phyloP scores from a whole-genome alignment of 1,140 invertebrate species.

The Brachionus paranguensis region DNA sequence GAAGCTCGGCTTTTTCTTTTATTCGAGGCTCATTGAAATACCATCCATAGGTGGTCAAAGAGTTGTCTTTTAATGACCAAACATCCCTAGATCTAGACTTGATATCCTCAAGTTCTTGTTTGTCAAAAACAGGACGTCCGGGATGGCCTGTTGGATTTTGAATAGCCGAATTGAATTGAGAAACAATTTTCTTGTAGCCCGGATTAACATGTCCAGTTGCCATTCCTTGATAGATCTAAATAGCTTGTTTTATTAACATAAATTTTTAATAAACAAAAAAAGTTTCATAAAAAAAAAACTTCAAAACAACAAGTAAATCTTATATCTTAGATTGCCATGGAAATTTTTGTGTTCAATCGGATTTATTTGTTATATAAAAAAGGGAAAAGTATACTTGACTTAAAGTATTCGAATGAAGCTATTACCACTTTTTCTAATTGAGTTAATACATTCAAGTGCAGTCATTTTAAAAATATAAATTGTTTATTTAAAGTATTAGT shows the following conservation, averaged over 20 bases:
- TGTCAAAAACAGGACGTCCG: neutral
- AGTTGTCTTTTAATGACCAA: conserved; percentile 29
- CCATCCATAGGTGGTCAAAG: conserved; percentile 4
- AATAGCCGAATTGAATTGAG: conserved; percentile 5
- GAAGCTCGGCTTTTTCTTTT: conserved; percentile 26
- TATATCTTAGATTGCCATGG: conserved; percentile 23
- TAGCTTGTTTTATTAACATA: neutral
- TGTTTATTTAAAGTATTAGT: neutral
- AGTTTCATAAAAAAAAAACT: neutral
- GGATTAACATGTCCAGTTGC: conserved; percentile 32
- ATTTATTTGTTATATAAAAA: conserved; percentile 11
- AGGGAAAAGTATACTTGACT: neutral
- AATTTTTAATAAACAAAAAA: neutral
- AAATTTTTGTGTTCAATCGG: conserved; percentile 8
- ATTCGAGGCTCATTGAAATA: conserved; percentile 8
- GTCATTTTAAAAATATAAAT: neutral
- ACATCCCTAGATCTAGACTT: conserved; percentile 8
- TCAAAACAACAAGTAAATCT: neutral
- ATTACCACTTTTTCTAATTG: neutral
- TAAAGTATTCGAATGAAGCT: conserved; percentile 1
- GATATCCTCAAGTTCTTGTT: conserved; percentile 15
- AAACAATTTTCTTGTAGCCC: neutral
- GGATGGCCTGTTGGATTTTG: neutral
- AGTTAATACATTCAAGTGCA: neutral
- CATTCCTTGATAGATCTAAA: neutral